phyloP scores from a whole-genome alignment of 2,888 invertebrate species.

The Mimumesa dahlbomi region DNA sequence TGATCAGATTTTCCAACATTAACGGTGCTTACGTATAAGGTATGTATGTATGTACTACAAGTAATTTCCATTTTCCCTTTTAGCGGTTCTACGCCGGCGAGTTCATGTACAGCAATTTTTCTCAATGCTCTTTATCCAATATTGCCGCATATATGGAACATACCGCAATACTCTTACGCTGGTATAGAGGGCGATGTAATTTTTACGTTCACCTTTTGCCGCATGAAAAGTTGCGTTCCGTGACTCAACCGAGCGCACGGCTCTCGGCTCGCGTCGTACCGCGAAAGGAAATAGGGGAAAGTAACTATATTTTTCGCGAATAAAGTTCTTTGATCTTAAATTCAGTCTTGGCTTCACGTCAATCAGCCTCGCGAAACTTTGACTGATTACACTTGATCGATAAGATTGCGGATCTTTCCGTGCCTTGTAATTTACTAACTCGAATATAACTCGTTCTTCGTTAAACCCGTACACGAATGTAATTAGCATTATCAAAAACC shows the following conservation, averaged over 20 bases:
- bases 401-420: conserved; percentile 25
- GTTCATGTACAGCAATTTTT: conserved; percentile 1
- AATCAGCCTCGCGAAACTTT: conserved; percentile 14
- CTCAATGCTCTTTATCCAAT: neutral
- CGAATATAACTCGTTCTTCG: conserved; percentile 12
- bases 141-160: neutral
- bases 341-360: conserved; percentile 7
- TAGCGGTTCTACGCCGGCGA: neutral
- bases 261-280: conserved; percentile 4
- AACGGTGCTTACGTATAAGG: too few relatives aligned
- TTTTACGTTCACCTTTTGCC: conserved; percentile 15
- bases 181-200: neutral
- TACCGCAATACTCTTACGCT: neutral
- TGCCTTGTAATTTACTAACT: conserved; percentile 6
- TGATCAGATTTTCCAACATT: too few relatives aligned
- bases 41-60: neutral
- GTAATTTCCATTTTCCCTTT: neutral
- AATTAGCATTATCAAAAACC: too few relatives aligned
- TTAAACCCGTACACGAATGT: neutral
- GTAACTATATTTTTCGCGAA: conserved; percentile 3
- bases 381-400: neutral
- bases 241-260: conserved; percentile 33
- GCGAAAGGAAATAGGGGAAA: conserved; percentile 10
- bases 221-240: conserved; percentile 37
- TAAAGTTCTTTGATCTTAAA: conserved; percentile 39